Conservation (phyloP, 2,888 invertebrate species). For the Pseudeuparius sepicola region DNA sequence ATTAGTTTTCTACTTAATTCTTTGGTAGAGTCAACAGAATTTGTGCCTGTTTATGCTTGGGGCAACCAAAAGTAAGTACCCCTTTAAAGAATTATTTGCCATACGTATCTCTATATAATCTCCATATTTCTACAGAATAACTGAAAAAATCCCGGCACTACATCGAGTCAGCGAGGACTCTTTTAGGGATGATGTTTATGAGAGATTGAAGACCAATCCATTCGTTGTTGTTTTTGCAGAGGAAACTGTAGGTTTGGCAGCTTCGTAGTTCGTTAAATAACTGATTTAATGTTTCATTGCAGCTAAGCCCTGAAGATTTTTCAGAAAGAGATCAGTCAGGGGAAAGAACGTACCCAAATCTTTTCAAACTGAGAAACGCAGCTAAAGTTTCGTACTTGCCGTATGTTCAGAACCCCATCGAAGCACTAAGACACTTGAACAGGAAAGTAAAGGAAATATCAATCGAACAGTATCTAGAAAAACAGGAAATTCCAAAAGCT, state of each 20-base stretch:
- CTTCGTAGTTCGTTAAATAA: neutral
- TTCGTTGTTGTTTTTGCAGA: slow-evolving; percentile 43
- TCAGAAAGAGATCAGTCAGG: slow-evolving; percentile 35
- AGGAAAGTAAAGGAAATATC: slow-evolving; percentile 31
- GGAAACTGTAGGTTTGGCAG: slow-evolving; percentile 38
- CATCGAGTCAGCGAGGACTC: slow-evolving; percentile 33
- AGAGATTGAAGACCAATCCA: slow-evolving; percentile 32
- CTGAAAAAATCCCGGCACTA: slow-evolving; percentile 34
- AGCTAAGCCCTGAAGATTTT: slow-evolving; percentile 43
- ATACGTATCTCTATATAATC: slow-evolving; percentile 11
- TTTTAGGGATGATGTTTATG: slow-evolving; percentile 33
- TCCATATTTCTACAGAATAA: slow-evolving; percentile 19
- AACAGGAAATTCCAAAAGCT: slow-evolving; percentile 36
- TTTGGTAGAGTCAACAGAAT: slow-evolving; percentile 29
- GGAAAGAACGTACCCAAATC: slow-evolving; percentile 37
- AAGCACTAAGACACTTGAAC: slow-evolving; percentile 44
- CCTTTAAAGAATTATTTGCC: slow-evolving; percentile 19
- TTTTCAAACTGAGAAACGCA: slow-evolving; percentile 36
- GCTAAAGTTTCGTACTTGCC: slow-evolving; percentile 45
- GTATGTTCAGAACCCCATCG: slow-evolving; percentile 50
- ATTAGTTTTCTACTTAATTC: slow-evolving; percentile 14
- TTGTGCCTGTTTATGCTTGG: slow-evolving; percentile 38
- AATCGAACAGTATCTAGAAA: slow-evolving; percentile 27
- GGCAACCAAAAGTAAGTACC: slow-evolving; percentile 35
- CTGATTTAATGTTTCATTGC: slow-evolving; percentile 19